Base-by-base conservation (phyloP, 2,797 vertebrate genomes). In the Acanthopagrus latus region DNA sequence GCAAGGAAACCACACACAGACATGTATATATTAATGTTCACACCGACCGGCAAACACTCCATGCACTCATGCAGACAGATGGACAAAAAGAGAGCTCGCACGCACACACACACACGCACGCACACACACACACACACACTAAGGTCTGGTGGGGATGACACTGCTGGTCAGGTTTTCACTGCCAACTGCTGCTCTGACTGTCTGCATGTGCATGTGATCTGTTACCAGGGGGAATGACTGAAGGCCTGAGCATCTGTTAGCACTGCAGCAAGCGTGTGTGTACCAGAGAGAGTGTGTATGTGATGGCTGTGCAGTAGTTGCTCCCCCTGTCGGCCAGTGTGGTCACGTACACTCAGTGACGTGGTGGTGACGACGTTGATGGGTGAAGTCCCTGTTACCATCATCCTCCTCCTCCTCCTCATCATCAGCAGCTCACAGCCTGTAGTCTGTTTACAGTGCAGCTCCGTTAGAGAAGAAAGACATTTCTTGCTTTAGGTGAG, bases 401-500 rank as follows among this genome's bases (percentile, higher is more conserved):
- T 56, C 76, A 2, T 64, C 64, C 2, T 44, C 64, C 1, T 46
- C 44, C 3, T 66, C 58, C 41, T 50, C 70, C 12, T 71, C 78
- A 2, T 71, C 77, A 1, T 41, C 78, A 7, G 11, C 78, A 4
- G 7, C 71, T 16, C 71, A 3, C 38, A 82, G 27, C 11, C 60
- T 57, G 5, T 12, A 0, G 64, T 65, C 21, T 68, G 67, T 86
- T 64, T 77, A 65, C 75, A 43, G n/a, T 41, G 38, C 33, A n/a
- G 44, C 54, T 83, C 69, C 76, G 55, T 27, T 43, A 20, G 55
- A 65, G 69, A 73, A 70, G 79, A 74, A 33, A 59, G 23, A 70
- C 27, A 7, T 57, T 81, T 81, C 60, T 73, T 7, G 70, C 51
- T 60, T 25, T 75, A 3, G 90, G 92, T 92, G 83, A 88, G 90